These are phyloP conservation scores for Odobenus rosmarus DNA, from an alignment of 2,113 vertebrate species.

Conservation along the genomic window DNA sequence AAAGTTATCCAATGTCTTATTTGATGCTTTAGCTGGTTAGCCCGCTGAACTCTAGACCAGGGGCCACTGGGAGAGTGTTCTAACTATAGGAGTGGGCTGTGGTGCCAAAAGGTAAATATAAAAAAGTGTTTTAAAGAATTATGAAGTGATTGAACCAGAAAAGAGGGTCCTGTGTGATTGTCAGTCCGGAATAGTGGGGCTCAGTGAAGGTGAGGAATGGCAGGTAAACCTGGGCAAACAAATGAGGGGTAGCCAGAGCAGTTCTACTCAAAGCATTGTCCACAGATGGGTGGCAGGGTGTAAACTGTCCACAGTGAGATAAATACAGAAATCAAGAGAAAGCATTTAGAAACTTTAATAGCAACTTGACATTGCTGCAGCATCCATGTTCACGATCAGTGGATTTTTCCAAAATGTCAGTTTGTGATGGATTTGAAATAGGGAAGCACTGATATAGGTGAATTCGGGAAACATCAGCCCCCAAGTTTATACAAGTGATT, in stretches of 20 bases:
- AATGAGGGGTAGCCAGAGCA: background rate
- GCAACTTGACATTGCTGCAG: background rate
- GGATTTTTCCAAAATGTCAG: background rate
- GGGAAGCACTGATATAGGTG: background rate
- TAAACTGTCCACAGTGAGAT: background rate
- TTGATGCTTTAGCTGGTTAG: background rate
- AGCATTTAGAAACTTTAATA: background rate
- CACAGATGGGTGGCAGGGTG: background rate
- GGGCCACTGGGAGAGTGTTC: background rate
- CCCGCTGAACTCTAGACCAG: background rate
- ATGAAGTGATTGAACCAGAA: background rate
- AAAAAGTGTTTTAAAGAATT: background rate
- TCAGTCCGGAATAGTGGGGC: background rate
- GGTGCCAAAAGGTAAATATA: background rate
- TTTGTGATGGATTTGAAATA: background rate
- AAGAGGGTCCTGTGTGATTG: background rate
- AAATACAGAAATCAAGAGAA: background rate
- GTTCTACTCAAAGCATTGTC: background rate
- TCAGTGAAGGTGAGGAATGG: background rate
- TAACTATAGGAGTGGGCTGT: background rate
- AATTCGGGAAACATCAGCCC: conserved; percentile 1
- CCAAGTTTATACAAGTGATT: background rate
- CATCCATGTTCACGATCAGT: background rate
- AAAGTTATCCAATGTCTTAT: background rate
- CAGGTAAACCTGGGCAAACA: background rate